These are phyloP conservation scores for Drosophila ananassae DNA, from an alignment of 1,140 invertebrate species.

Conservation along the genomic window DNA sequence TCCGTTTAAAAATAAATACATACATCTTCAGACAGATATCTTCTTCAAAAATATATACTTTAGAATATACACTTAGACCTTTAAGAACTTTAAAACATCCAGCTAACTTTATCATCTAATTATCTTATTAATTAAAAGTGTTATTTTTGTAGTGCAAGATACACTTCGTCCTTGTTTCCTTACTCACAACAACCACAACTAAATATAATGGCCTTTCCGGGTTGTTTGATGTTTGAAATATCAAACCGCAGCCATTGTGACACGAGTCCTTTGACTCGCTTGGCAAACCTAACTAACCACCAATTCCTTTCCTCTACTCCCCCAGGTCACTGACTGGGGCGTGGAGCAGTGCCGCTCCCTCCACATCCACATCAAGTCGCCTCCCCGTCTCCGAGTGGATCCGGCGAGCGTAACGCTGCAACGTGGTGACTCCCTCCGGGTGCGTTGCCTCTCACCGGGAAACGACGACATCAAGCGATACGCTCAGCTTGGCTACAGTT, in stretches of 20 bases:
- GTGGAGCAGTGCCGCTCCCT: conserved; percentile 90
- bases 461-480: conserved; percentile 85
- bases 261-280: neutral
- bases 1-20: too few species aligned
- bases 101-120: too few species aligned
- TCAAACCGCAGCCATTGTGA: neutral
- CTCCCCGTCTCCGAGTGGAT: conserved; percentile 88
- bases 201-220: too few species aligned
- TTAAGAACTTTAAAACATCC: too few species aligned
- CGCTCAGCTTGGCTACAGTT: conserved; percentile 90
- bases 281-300: conserved; percentile 9
- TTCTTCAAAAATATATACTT: too few species aligned
- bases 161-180: neutral
- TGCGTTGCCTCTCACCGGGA: conserved; percentile 87
- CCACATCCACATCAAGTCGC: conserved; percentile 87
- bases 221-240: neutral
- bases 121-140: too few species aligned
- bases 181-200: neutral
- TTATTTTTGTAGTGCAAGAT: too few species aligned
- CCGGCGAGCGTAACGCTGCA: conserved; percentile 89
- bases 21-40: too few species aligned
- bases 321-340: conserved; percentile 88
- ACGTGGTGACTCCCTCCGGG: conserved; percentile 86
- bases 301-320: neutral
- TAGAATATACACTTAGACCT: too few species aligned